These are phyloP conservation scores for Serranochromis macrocephalus DNA, from an alignment of 2,113 vertebrate genomes.

Conservation along the genomic window DNA sequence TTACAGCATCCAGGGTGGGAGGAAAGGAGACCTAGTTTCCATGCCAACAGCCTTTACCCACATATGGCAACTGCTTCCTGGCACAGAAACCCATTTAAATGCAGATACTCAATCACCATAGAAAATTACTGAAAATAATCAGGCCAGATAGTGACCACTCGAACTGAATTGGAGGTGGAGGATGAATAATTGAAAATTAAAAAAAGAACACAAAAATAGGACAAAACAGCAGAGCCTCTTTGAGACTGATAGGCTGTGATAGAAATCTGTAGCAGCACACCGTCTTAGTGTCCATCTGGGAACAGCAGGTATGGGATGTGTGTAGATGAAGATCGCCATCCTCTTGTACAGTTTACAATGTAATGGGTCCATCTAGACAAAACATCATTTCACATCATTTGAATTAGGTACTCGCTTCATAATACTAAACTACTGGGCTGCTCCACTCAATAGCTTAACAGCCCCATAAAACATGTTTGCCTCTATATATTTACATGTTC, in stretches of 20 bases:
- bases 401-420: background rate
- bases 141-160: constrained; percentile 49
- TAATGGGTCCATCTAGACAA: background rate
- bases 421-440: background rate
- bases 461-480: background rate
- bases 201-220: background rate
- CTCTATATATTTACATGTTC: background rate
- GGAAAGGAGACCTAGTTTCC: constrained; percentile 44
- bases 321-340: background rate
- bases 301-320: background rate
- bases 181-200: background rate
- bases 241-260: background rate
- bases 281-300: background rate
- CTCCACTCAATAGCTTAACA: background rate
- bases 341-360: background rate
- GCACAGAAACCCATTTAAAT: constrained; percentile 69
- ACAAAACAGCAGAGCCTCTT: background rate
- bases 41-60: constrained; percentile 55
- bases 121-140: constrained; percentile 58
- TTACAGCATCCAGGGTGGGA: constrained; percentile 36
- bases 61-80: constrained; percentile 29
- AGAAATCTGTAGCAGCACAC: background rate
- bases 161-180: background rate
- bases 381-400: background rate
- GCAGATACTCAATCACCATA: constrained; percentile 59